A percentile compares a stretch with the other conserved stretches of the same genome.
phyloP scores from a whole-genome alignment of 2,113 vertebrate species.

The Phodopus roborovskii region DNA sequence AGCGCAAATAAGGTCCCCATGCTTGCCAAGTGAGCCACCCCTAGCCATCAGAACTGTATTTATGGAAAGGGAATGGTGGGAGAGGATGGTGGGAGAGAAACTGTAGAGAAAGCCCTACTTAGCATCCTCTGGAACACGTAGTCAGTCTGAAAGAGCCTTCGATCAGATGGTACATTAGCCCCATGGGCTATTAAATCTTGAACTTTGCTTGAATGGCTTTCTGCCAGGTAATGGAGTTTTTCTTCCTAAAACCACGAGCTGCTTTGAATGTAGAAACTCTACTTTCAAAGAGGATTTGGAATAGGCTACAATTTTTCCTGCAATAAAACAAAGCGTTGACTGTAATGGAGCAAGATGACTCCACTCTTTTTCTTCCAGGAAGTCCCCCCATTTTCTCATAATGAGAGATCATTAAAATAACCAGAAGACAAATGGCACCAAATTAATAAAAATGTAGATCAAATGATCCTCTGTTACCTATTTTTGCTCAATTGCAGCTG shows the following conservation, averaged over 20 bases:
- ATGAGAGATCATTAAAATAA: constrained; percentile 80
- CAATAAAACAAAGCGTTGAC: neutral
- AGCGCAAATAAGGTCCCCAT: neutral
- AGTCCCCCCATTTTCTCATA: constrained; percentile 70
- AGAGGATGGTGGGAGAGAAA: neutral
- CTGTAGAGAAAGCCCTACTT: neutral
- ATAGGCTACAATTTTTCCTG: neutral
- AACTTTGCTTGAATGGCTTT: neutral
- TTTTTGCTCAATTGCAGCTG: constrained; percentile 72
- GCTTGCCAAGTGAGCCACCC: neutral
- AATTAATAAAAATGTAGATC: constrained; percentile 79
- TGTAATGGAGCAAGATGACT: neutral
- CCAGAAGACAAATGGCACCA: constrained; percentile 73
- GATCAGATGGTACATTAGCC: rapidly evolving
- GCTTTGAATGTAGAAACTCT: constrained; percentile 8
- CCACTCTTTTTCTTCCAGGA: neutral
- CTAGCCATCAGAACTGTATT: neutral
- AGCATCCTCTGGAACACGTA: neutral
- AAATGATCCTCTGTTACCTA: constrained; percentile 74
- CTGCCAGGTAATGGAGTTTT: neutral
- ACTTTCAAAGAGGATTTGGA: neutral
- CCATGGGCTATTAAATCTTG: neutral
- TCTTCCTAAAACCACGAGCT: constrained; percentile 5
- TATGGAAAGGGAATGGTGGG: neutral
- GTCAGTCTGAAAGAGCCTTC: neutral